Base-by-base conservation (phyloP, 1,140 invertebrate genomes). In the Trichonephila clavata region DNA sequence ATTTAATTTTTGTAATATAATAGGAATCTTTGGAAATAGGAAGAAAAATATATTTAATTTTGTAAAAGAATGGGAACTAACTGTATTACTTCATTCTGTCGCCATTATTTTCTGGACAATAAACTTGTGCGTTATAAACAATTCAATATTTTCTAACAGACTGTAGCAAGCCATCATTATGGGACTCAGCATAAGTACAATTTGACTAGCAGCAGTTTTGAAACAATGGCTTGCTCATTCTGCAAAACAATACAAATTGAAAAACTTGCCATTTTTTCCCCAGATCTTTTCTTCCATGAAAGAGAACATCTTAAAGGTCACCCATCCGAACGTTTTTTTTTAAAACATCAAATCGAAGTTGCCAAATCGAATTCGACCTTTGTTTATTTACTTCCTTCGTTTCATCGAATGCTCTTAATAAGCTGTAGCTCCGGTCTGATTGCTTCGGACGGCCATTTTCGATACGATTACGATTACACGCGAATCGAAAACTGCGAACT, bases 381-480 rank as follows among this genome's bases (percentile, higher is more conserved):
- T 61, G 18, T 39, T 77, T 39, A 32, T 39, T 77, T 39, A 32
- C 16, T 77, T 77, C 50, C 50, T 32, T n/a, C 20, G 13, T 84
- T 59, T 77, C 27, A 77, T 87, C 60, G 61, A 87, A 65, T 57
- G 86, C 24, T 87, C 86, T 87, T 87, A 89, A 89, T 71, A 89
- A 87, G 20, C 43, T 89, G 16, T 20, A 89, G 87, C 21, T 77
- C 27, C 87, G 87, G 32, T 89, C 87, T 89, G 87, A 89, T 89
- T 89, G 87, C 27, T 57, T 21, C 43, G 68, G 60, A 61, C 24
- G 84, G 18, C 83, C 86, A 24, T 32, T 68, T 39, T 68, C 63
- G 86, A 88, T 88, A 89, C 87, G 57, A 87, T 87, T 87, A 87
- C 86, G 86, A 65, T 87, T 87, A 89, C 43, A 18, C 27, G 39